Conservation (phyloP, 1,140 invertebrate species). For the Nebria ingens region DNA sequence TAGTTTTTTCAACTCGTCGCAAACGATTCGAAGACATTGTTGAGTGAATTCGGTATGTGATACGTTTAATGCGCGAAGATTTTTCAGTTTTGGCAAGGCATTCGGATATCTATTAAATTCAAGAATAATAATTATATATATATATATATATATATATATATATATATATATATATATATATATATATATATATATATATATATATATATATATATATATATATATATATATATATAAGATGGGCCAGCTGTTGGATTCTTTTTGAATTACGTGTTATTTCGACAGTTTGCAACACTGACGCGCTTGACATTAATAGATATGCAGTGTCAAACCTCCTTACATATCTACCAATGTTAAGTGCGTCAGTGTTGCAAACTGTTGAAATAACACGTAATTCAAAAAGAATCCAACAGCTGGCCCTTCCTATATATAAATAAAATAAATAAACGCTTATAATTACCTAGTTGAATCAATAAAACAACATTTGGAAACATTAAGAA, state of each 20-base stretch:
- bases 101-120: conserved; percentile 20
- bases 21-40: conserved; percentile 55
- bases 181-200: too few relatives aligned
- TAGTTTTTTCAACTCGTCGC: conserved; percentile 55
- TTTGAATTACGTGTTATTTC: too few relatives aligned
- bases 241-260: too few relatives aligned
- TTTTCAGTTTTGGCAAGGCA: conserved; percentile 45
- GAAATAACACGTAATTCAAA: not conserved
- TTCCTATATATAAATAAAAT: not conserved
- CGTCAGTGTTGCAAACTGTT: too few relatives aligned
- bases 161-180: too few relatives aligned
- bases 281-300: too few relatives aligned
- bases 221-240: too few relatives aligned
- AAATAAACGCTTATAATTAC: conserved; percentile 26
- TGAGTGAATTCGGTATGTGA: conserved; percentile 62
- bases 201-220: too few relatives aligned
- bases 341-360: too few relatives aligned
- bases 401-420: not conserved
- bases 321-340: too few relatives aligned
- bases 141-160: too few relatives aligned
- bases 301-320: too few relatives aligned
- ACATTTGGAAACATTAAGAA: conserved; percentile 55
- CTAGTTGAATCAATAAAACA: conserved; percentile 48
- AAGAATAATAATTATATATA: not conserved
- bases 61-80: conserved; percentile 57